phyloP scores from a whole-genome alignment of 2,797 vertebrate genomes.

The Sebastolobus alascanus region DNA sequence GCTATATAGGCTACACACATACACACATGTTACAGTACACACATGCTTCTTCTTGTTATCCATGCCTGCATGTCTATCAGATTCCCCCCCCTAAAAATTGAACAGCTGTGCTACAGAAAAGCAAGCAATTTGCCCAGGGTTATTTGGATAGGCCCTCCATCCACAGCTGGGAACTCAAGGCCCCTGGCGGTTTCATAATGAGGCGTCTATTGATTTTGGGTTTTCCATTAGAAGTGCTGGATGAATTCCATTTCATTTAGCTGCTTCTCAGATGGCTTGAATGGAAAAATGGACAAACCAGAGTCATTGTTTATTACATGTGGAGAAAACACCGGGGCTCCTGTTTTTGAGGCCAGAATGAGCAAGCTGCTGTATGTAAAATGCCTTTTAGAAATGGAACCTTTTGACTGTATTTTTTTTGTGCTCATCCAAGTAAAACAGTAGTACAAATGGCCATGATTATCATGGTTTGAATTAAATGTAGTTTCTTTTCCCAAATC shows the following conservation, averaged over 20 bases:
- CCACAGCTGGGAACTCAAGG: constrained; percentile 71
- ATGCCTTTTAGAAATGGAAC: constrained; percentile 29
- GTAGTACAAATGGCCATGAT: neutral
- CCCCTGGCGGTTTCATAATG: constrained; percentile 71
- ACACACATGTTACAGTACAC: neutral
- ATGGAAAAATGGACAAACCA: constrained; percentile 56
- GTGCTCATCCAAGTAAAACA: constrained; percentile 14
- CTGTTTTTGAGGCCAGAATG: constrained; percentile 11
- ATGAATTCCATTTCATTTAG: constrained; percentile 76
- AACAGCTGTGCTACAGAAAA: constrained; percentile 72
- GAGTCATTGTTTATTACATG: constrained; percentile 56
- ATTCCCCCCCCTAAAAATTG: constrained; percentile 41
- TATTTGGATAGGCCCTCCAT: constrained; percentile 69
- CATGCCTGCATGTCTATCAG: constrained; percentile 35
- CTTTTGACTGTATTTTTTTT: constrained; percentile 7
- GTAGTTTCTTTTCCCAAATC: no score
- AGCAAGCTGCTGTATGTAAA: constrained; percentile 11
- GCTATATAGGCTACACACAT: neutral
- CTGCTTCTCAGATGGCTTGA: constrained; percentile 58
- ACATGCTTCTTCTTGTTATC: constrained; percentile 11
- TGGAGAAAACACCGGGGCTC: constrained; percentile 33
- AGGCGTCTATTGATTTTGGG: constrained; percentile 76
- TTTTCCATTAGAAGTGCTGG: constrained; percentile 77
- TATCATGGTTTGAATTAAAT: neutral
- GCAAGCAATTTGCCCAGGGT: constrained; percentile 69